Evolutionary conservation across 2,797 vertebrate genomes (phyloP), one percentile per base, ranked within the genome.

Genomic region (Chelmon rostratus): DNA sequence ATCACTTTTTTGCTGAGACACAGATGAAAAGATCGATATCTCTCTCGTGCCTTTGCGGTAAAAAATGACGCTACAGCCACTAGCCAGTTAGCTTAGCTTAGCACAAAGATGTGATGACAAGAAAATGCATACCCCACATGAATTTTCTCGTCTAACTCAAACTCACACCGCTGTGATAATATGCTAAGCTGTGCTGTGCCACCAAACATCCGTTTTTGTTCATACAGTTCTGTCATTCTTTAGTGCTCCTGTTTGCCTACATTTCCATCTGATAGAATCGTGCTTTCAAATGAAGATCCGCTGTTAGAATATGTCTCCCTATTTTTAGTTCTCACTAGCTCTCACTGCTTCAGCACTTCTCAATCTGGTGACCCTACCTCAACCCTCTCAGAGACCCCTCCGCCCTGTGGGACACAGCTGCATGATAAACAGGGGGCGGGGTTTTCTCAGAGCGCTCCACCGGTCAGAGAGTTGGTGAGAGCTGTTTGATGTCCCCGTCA

Each of bases 331-430:
- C 46, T 73, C 42, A 15, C 44, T 38, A 74, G 33, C 18, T 52
- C 46, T 73, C 42, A 15, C 44, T 44, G 47, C 15, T 65, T 73
- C 31, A 81, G 33, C 52, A 35, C 66, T 83, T 77, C 88, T 68
- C 74, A 81, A 68, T 73, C 74, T 73, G 87, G 68, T 79, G 68
- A 82, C 83, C 75, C 0, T 5, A 3, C 19, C 12, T 62, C 23
- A 66, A 65, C 70, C 76, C 82, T 88, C 78, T 31, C 67, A 78
- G 84, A 85, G 78, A 78, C 44, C 78, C 54, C 1, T 6, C 44
- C 0, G 23, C 81, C 66, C 66, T 76, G 8, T 63, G 9, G 74
- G 81, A 88, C 75, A 52, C 91, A 87, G 87, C 90, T 89, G 89
- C 67, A 46, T 23, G 58, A 79, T 67, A 74, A 62, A 77, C 76